These are phyloP conservation scores for Emmelina monodactyla DNA, from an alignment of 2,888 invertebrate species.

Conservation along the genomic window DNA sequence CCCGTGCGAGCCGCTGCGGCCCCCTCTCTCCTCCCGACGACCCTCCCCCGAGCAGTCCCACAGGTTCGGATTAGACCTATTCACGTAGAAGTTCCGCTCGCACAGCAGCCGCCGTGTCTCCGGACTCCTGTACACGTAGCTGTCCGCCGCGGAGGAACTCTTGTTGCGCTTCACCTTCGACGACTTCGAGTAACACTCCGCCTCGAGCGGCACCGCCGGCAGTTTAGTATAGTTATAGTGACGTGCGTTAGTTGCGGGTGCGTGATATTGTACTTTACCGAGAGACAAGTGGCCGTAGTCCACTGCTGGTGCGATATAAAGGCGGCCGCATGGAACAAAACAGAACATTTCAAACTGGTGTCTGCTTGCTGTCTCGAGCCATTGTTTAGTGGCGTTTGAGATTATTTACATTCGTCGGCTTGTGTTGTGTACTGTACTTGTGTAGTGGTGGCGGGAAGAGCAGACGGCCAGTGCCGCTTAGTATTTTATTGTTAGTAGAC, in stretches of 20 bases:
- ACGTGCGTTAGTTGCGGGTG: constrained; percentile 62
- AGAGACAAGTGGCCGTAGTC: constrained; percentile 71
- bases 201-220: constrained; percentile 38
- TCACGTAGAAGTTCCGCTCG: constrained; percentile 47
- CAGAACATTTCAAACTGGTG: constrained; percentile 49
- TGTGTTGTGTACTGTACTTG: neutral
- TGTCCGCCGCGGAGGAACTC: constrained; percentile 57
- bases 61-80: constrained; percentile 57
- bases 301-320: constrained; percentile 69
- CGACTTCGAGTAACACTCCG: constrained; percentile 35
- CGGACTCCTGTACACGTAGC: constrained; percentile 37
- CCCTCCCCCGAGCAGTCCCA: constrained; percentile 41
- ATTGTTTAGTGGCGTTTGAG: constrained; percentile 5
- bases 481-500: no score
- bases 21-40: constrained; percentile 31
- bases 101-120: constrained; percentile 43
- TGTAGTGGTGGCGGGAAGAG: neutral
- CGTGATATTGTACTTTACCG: constrained; percentile 76
- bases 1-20: constrained; percentile 51
- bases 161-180: constrained; percentile 57
- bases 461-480: no score
- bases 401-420: constrained; percentile 10
- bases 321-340: constrained; percentile 69
- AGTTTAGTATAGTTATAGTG: constrained; percentile 51
- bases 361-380: constrained; percentile 16